Percentiles rank a stretch among this genome's conserved stretches.
Evolutionary conservation across 2,113 vertebrate genomes (phyloP).

Genomic region (Falco punctatus): DNA sequence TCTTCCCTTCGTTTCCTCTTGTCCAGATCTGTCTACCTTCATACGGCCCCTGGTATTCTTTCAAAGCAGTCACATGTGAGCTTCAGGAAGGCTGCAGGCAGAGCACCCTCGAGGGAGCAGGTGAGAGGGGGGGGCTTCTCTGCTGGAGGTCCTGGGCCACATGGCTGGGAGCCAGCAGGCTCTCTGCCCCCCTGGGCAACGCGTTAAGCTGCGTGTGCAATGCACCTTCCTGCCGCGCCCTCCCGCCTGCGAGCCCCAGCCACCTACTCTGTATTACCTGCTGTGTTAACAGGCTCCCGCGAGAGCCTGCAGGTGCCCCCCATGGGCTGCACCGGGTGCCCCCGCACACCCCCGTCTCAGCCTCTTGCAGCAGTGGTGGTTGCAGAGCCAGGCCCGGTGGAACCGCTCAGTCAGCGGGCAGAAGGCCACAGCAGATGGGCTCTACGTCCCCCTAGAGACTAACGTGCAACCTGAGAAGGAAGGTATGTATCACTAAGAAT

Average conservation of each 20-base stretch:
- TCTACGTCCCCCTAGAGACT: not conserved
- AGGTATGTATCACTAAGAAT: not conserved
- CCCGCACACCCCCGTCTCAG: not conserved
- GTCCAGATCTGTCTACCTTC: not conserved
- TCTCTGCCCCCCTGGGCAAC: not conserved
- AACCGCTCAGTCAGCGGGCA: not conserved
- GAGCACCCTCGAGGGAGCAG: not conserved
- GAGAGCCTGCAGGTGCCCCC: not conserved
- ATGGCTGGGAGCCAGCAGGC: not conserved
- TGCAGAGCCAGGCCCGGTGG: not conserved
- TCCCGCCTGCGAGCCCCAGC: accelerated
- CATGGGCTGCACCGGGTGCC: not conserved
- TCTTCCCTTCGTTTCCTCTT: not conserved
- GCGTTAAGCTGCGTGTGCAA: not conserved
- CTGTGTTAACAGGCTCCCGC: not conserved
- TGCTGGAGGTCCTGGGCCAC: not conserved
- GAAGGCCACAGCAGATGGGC: not conserved
- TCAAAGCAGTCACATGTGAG: not conserved
- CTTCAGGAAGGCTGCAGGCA: not conserved
- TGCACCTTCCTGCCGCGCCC: not conserved
- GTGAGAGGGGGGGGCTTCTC: not conserved
- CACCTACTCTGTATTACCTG: not conserved
- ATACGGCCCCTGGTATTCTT: not conserved
- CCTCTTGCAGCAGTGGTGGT: not conserved
- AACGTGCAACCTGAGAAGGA: not conserved